These are phyloP conservation scores for Gortyna flavago DNA, from an alignment of 2,888 invertebrate genomes.

Conservation along the genomic window DNA sequence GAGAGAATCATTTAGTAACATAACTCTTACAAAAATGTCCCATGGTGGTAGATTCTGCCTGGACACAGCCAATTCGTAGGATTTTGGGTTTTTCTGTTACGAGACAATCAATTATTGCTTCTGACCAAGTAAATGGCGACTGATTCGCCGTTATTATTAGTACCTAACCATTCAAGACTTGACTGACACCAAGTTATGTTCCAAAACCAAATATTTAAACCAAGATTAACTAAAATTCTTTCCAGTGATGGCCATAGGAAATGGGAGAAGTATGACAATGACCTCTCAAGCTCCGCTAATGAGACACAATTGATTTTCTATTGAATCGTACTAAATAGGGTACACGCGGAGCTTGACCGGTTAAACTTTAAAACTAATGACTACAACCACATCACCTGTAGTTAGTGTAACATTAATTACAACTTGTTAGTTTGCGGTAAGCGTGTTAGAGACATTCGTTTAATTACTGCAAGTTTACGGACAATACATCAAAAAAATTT, in stretches of 20 bases:
- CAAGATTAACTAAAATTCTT: background rate
- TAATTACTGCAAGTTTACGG: conserved; percentile 32
- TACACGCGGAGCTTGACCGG: too few relatives aligned
- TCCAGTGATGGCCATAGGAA: background rate
- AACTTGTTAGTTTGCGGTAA: conserved; percentile 43
- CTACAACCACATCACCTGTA: background rate
- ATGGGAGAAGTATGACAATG: background rate
- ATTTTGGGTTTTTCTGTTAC: conserved; percentile 40
- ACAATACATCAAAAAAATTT: background rate
- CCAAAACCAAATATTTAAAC: background rate
- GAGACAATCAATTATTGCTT: conserved; percentile 39
- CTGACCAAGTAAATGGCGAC: background rate
- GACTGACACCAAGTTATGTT: background rate
- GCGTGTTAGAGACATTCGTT: conserved; percentile 40
- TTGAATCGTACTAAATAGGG: too few relatives aligned
- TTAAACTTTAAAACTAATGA: background rate
- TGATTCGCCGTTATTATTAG: background rate
- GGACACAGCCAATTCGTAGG: background rate
- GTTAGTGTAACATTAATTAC: conserved; percentile 26
- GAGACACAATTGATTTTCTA: too few relatives aligned
- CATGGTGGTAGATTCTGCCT: conserved; percentile 28
- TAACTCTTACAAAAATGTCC: conserved; percentile 44
- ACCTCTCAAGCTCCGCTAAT: too few relatives aligned
- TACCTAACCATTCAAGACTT: background rate
- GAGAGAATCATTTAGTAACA: background rate